Conservation (phyloP, 30 jellyfish, hydroid and myxozoan species). For the Catostylus mosaicus region DNA sequence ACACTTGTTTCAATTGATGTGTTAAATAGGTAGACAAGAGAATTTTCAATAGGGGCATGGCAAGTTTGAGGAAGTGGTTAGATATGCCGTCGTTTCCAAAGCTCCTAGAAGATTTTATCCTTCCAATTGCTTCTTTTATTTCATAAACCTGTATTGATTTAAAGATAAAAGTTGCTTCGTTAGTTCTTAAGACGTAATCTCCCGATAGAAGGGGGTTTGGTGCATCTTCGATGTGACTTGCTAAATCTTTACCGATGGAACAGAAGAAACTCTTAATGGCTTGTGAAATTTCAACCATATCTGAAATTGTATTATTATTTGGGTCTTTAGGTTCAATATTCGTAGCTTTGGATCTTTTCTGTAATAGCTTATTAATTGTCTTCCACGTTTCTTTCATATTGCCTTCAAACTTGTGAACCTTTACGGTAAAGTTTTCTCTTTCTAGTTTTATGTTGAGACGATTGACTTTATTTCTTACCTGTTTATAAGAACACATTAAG, state of each 20-base stretch:
- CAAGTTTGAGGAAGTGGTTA: conserved; percentile 12
- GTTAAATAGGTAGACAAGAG: background rate
- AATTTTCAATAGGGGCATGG: conserved; percentile 5
- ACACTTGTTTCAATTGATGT: background rate
- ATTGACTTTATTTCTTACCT: no score
- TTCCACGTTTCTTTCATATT: no score
- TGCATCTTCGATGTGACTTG: conserved; percentile 12
- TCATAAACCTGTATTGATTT: conserved; percentile 6
- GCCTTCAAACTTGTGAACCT: no score
- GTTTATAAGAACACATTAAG: no score
- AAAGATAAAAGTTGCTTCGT: background rate
- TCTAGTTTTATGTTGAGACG: no score
- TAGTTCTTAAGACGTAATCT: background rate
- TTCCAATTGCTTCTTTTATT: conserved; percentile 7
- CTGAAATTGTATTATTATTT: background rate
- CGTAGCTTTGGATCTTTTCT: background rate
- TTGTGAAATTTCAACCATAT: conserved; percentile 2
- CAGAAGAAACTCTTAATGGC: conserved; percentile 11
- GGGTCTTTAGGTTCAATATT: background rate
- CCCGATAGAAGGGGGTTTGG: background rate
- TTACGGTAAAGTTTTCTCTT: no score
- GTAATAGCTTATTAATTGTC: no score
- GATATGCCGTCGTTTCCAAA: conserved; percentile 2
- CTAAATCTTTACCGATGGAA: conserved; percentile 25
- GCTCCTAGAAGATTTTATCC: background rate